These are phyloP conservation scores for Taxidea taxus DNA, from an alignment of 2,113 vertebrate genomes.

Conservation along the genomic window DNA sequence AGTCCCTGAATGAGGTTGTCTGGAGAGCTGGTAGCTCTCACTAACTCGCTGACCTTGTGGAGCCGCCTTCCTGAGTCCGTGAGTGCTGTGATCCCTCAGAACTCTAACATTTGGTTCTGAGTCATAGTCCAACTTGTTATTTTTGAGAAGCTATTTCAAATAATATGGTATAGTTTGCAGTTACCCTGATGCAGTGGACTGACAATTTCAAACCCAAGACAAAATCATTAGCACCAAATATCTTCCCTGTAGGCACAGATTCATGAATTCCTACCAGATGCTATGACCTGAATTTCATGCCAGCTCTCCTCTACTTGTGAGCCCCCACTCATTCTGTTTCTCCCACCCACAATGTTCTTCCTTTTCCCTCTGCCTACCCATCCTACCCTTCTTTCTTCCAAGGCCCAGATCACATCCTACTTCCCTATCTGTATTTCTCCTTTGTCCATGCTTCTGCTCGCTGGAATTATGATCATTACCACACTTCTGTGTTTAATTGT, in stretches of 20 bases:
- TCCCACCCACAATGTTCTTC: constrained; percentile 46
- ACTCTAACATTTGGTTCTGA: background rate
- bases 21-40: background rate
- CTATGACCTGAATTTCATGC: constrained; percentile 48
- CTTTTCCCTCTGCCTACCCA: constrained; percentile 11
- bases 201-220: background rate
- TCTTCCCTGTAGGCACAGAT: background rate
- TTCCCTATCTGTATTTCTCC: background rate
- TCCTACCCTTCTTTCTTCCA: background rate
- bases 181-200: background rate
- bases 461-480: background rate
- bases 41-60: background rate
- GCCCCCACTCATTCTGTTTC: constrained; percentile 46
- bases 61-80: background rate
- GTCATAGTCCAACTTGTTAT: background rate
- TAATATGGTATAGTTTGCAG: background rate
- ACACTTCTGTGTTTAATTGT: background rate
- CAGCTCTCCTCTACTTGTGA: constrained; percentile 32
- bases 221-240: background rate
- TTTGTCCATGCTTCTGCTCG: background rate
- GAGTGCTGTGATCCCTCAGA: background rate
- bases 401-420: background rate
- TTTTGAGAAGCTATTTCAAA: background rate
- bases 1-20: background rate
- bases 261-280: constrained; percentile 43